A percentile compares a stretch with the other conserved stretches of the same genome.
phyloP scores from a whole-genome alignment of 2,797 vertebrate species.

The Trachops cirrhosus region DNA sequence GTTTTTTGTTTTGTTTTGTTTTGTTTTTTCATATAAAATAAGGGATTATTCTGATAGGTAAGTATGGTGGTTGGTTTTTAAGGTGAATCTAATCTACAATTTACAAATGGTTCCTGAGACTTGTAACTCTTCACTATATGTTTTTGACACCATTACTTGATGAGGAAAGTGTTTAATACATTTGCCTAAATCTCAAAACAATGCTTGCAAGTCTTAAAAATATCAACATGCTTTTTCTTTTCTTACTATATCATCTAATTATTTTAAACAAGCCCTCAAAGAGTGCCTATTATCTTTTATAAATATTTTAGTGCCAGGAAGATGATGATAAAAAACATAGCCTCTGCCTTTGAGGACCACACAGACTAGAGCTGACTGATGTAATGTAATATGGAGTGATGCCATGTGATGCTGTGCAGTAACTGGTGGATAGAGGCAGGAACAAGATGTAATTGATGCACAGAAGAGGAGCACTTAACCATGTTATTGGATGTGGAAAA shows the following conservation, averaged over 20 bases:
- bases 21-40: neutral
- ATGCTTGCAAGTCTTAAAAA: neutral
- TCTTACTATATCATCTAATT: neutral
- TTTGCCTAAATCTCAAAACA: neutral
- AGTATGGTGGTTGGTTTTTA: neutral
- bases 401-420: neutral
- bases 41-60: neutral
- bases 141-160: neutral
- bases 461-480: neutral
- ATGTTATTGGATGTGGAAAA: neutral
- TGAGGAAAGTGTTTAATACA: neutral
- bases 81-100: neutral
- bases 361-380: neutral
- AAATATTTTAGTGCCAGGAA: neutral
- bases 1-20: neutral
- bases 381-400: neutral
- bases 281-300: neutral
- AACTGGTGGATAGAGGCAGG: neutral
- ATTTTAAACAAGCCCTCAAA: neutral
- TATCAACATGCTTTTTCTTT: neutral
- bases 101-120: neutral
- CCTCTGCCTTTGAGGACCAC: neutral
- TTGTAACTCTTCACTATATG: neutral
- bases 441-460: neutral
- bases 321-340: neutral